Evolutionary conservation across 2,888 invertebrate species (phyloP), one percentile per base, ranked within the genome.

Genomic region (Hedychridium roseum): DNA sequence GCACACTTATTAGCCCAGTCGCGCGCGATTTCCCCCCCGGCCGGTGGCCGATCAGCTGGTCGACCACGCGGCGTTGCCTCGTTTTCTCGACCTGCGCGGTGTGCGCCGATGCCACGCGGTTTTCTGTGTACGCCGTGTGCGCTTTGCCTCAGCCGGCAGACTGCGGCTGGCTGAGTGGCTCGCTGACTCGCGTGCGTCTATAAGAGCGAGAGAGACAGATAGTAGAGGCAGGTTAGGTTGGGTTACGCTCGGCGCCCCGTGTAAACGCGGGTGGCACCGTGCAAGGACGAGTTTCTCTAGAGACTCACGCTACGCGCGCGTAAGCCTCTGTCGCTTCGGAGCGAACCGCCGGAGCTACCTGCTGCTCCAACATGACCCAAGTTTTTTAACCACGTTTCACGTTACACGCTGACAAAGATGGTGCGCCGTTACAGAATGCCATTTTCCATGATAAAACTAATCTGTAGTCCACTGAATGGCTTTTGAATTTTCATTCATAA

Each of bases 1-100:
- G 76, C 71, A 73, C 73, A 70, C 73, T 76, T 73, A 74, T 76
- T 76, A 76, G 75, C 73, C 74, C 71, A 73, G 71, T 73, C 70
- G 73, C 71, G 72, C 72, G 71, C 73, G 69, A 68, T 62, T 70
- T 66, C 73, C 56, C 55, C 68, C 64, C 57, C 80, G 85, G 86
- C 84, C 84, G 85, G 83, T 84, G 85, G 82, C 84, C 84, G 83
- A 86, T 86, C 86, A 78, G 81, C 81, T 81, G 81, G 76, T 74
- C 80, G 71, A 81, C 79, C 78, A 79, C 77, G 66, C 71, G 70
- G 69, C 60, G 69, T 65, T 66, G 71, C 66, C 62, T 64, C 60
- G 66, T 56, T 64, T 54, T 49, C 52, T 57, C 77, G 74, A 79
- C 81, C 66, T 40, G 20, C 35, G 43, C 47, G 37, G 46, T 46